Evolutionary conservation across 2,797 vertebrate genomes (phyloP), one percentile per base, ranked within the genome.

Genomic region (Myotis findleyi): DNA sequence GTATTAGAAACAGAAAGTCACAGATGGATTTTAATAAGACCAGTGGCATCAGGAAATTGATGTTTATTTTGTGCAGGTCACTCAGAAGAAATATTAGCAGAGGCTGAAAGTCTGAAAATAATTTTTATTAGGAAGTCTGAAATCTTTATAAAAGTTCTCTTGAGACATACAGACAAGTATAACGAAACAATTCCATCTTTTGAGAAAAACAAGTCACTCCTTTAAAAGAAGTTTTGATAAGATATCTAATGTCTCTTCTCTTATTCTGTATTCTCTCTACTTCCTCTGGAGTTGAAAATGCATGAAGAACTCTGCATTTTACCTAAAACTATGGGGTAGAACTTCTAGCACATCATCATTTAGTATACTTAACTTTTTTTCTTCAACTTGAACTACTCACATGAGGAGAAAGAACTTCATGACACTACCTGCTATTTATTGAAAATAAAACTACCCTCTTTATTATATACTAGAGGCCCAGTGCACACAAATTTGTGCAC

Each of bases 121-220:
- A 89, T 64, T 93, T 72, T 83, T 76, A 76, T 80, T 7, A 0
- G 38, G 10, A 81, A 76, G 7, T 81, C 18, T 44, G n/a, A 79
- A 44, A 20, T 85, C 62, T 92, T 81, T 64, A 11, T 30, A 53
- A 87, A 90, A 53, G 23, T 88, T 93, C 7, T 44, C 10, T 53
- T 90, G 85, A 92, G 81, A 13, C 51, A 83, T 57, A 83, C 0
- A 71, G 25, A 44, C 71, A 87, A 94, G 10, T 83, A n/a, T 57
- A 88, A 93, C 80, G 66, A 90, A 95, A 91, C 2, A 71, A 71
- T 81, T 90, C 6, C 4, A 75, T 91, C 30, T 77, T 91, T 79
- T 91, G n/a, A 88, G 57, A 76, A 90, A 90, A 85, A 49, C 10
- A 49, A 82, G 9, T 91, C 44, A 49, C 38, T 81, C 27, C 77